Conservation (phyloP, 2,797 vertebrate genomes). For the Hippopotamyrus pictus region DNA sequence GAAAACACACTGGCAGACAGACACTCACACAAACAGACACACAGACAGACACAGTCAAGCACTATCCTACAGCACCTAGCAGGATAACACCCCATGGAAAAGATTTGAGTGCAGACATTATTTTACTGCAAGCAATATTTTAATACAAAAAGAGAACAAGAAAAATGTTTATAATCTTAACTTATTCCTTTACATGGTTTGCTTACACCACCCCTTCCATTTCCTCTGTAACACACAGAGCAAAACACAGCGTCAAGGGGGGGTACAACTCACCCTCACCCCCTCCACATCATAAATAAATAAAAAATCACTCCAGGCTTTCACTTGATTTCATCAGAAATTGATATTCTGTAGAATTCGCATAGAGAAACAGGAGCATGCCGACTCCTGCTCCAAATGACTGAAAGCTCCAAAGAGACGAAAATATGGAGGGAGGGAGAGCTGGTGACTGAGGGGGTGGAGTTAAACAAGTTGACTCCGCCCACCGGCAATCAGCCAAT, state of each 20-base stretch:
- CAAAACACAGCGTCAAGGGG: conserved; percentile 55
- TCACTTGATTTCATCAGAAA: conserved; percentile 51
- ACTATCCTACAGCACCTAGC: neutral
- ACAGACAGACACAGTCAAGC: conserved; percentile 12
- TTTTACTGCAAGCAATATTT: conserved; percentile 74
- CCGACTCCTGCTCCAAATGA: conserved; percentile 36
- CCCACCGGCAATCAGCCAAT: conserved; percentile 41
- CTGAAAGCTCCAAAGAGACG: conserved; percentile 48
- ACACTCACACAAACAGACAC: conserved; percentile 4
- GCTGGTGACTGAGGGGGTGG: conserved; percentile 4
- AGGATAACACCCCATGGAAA: neutral
- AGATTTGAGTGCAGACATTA: neutral
- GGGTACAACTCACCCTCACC: conserved; percentile 37
- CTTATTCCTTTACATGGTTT: conserved; percentile 62
- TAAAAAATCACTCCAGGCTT: conserved; percentile 66
- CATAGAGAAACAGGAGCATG: conserved; percentile 41
- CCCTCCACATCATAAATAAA: conserved; percentile 68
- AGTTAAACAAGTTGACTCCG: neutral
- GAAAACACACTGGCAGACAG: neutral
- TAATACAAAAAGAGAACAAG: conserved; percentile 76
- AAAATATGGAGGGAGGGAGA: conserved; percentile 39
- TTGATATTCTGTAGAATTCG: conserved; percentile 54
- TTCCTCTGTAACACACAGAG: conserved; percentile 50
- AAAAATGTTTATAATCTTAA: conserved; percentile 65
- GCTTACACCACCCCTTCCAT: conserved; percentile 36